A percentile compares a stretch with the other conserved stretches of the same genome.
Conservation (phyloP, 2,888 invertebrate species). For the Buathra laborator region DNA sequence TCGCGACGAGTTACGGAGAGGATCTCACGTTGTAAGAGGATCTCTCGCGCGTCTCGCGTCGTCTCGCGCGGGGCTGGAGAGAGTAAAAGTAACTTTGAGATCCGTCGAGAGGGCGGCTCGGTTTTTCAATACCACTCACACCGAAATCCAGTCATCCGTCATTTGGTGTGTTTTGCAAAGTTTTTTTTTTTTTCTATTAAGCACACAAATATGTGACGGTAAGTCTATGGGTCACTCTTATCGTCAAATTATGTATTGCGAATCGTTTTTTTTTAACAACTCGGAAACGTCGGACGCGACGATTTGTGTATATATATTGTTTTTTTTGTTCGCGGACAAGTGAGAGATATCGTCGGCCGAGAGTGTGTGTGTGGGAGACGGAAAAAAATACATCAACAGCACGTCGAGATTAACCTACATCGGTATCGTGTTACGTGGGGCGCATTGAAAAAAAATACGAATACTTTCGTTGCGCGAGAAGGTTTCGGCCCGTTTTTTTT, state of each 20-base stretch:
- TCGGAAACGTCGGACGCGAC: not conserved
- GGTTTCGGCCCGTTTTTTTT: not conserved
- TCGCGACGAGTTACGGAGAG: not conserved
- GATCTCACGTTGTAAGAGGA: not conserved
- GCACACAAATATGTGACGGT: constrained; percentile 82
- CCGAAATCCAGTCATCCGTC: constrained; percentile 73
- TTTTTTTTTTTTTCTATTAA: constrained; percentile 68
- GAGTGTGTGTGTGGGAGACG: not conserved
- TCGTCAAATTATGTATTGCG: constrained; percentile 3
- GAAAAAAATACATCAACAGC: constrained; percentile 58
- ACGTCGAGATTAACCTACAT: constrained; percentile 65
- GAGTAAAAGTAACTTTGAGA: constrained; percentile 44
- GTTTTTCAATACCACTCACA: constrained; percentile 63
- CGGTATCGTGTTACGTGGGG: constrained; percentile 66
- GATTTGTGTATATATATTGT: not conserved
- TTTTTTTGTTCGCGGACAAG: not conserved
- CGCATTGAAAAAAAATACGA: constrained; percentile 33
- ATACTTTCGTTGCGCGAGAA: constrained; percentile 30
- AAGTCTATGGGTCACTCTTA: constrained; percentile 68
- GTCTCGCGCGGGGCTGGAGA: not conserved
- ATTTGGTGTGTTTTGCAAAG: constrained; percentile 75
- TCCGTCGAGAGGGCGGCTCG: constrained; percentile 75
- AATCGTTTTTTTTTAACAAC: not conserved
- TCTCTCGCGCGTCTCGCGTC: constrained; percentile 3
- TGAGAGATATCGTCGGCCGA: not conserved